Base-by-base conservation (phyloP, 2,113 vertebrate genomes). In the Vidua macroura region DNA sequence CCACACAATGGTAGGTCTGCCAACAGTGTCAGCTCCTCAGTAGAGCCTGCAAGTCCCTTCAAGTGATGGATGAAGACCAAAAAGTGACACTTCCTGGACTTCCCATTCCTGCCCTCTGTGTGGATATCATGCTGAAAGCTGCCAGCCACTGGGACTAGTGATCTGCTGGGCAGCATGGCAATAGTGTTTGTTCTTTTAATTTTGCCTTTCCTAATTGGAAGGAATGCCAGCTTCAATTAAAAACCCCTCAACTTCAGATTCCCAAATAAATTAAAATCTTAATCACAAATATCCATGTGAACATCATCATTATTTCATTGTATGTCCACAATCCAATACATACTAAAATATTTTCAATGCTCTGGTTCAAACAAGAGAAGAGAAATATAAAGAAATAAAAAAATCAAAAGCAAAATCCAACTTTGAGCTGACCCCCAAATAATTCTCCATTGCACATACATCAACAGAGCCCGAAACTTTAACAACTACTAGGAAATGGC, bases 1-100 rank as follows among this genome's bases (percentile, higher is more conserved):
- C 67, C 59, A 69, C 43, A 55, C 37, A 76, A 27, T 2, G 2
- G 19, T 1, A n/a, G 7, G 7, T 49, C 9, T 2, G 0, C 37
- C 37, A 80, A 21, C 21, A 76, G 12, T 0, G 2, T 6, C 73
- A 63, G 51, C 46, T 75, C 49, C 11, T 63, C 73, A 72, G 63
- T 3, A 91, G 77, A 53, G 21, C 43, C 51, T 1, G 2, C 5
- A 4, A 59, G 7, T n/a, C 11, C 13, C 60, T 80, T 55, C 44
- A 64, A 30, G 27, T 30, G 51, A 56, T 6, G 6, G 41, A 43
- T 80, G 59, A 83, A 81, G 59, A 85, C 24, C 24, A 30, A 59
- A 82, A 80, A 21, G 15, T 46, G 63, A 37, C n/a, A 60, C 2
- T 62, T 67, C 27, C 37, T 31, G 41, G 49, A 41, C n/a, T 27